Evolutionary conservation across 1,140 invertebrate species (phyloP), one percentile per base, ranked within the genome.

Genomic region (Aphis craccivora): DNA sequence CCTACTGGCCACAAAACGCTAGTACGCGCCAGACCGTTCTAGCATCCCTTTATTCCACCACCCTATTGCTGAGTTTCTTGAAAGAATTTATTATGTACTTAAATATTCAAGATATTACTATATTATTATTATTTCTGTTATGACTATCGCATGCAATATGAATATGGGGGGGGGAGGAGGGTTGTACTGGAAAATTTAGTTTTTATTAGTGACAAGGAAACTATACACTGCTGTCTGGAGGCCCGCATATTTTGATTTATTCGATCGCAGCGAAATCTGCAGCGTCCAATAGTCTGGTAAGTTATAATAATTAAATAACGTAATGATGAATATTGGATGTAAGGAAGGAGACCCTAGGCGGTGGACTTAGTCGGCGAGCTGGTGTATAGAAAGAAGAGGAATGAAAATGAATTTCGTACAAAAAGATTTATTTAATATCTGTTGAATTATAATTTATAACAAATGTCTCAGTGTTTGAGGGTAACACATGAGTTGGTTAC

Each of bases 241-340:
- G 20, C 45, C 18, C 20, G 48, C 11, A 53, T 23, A 30, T 35
- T 89, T 60, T 60, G 53, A 90, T 90, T 90, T 67, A 90, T 55
- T 90, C 53, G 37, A 67, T 90, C 11, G 35, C 35, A 20, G 83
- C 23, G 20, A 8, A 5, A 43, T 20, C 9, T 11, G 22, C 51
- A 90, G 88, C 22, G 89, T 35, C 89, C 89, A 67, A 67, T 43
- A 37, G 89, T 67, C 89, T 90, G 55, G 35, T 30, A 90, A 90
- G 89, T 90, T 90, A 90, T 90, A 90, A 90, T 90, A 90, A 90
- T 90, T 90, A 90, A 90, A 90, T 90, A 90, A 90, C 40, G 25
- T 23, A n/a, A 30, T 11, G 37, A 48, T 83, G n/a, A 37, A 67
- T 90, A 90, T 67, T 55, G 89, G 48, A 0, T 0, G 18, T 20